Evolutionary conservation across 2,888 invertebrate genomes (phyloP), one percentile per base, ranked within the genome.

Genomic region (Pegoplata infirma): DNA sequence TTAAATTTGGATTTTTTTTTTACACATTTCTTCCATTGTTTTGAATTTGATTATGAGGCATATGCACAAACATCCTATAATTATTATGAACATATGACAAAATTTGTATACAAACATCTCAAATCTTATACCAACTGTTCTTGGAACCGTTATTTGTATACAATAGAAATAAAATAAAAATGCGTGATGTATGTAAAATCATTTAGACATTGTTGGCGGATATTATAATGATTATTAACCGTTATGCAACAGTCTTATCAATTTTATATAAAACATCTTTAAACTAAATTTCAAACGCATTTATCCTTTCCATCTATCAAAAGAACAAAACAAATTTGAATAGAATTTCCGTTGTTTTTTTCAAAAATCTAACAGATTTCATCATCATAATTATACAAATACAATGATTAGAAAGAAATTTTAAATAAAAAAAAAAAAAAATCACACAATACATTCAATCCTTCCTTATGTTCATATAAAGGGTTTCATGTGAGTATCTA

Each of bases 291-390:
- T n/a, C n/a, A n/a, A n/a, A n/a, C n/a, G n/a, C n/a, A 40, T 14
- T 40, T 12, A 58, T 53, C 61, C 59, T 49, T 61, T 64, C n/a
- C 53, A 56, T n/a, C 5, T 40, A 40, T 44, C 23, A 44, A 44
- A 73, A 44, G n/a, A 66, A 63, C 53, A 68, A 44, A 68, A 68
- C 49, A 44, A 49, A 81, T 80, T 72, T 71, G 72, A 79, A 81
- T 80, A 75, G 80, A 80, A 81, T 80, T 75, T 81, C 81, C 82
- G 80, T 63, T 69, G 40, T 55, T 12, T 44, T 21, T 16, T 4
- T 17, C 10, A 32, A 44, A 59, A 36, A 23, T n/a, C 32, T 23
- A 75, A 63, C 63, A 63, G 28, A 76, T 76, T 69, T 63, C 55
- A 44, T 40, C 55, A 44, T 40, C 10, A 49, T 32, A 61, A 75